Evolutionary conservation across 1,140 invertebrate species (phyloP), one percentile per base, ranked within the genome.

Genomic region (Hormaphis cornu): DNA sequence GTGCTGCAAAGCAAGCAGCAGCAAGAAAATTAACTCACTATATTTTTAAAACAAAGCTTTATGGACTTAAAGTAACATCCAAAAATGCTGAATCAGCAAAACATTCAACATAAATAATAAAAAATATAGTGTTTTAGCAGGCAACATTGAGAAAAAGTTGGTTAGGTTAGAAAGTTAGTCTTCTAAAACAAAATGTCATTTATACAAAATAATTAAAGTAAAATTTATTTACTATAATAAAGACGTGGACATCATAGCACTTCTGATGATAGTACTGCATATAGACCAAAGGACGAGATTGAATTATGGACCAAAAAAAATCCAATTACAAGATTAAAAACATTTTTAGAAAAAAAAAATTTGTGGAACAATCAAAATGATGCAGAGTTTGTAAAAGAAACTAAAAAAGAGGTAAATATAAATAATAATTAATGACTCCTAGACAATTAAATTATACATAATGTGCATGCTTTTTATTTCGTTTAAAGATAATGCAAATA

Each of bases 231-330:
- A n/a, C n/a, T n/a, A n/a, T n/a, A n/a, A n/a, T n/a, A n/a, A n/a
- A 93, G 97, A 76, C 84, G 97, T 71, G 93, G 97, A 0, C 95
- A 99, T 78, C 97, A 99, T 77, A 97, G 94, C 58, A 99, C 97
- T 1, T 99, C 97, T 1, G 97, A 99, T 77, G 97, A 99, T 78
- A 97, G 95, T 77, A 91, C 88, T 33, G 93, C 93, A 0, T 99
- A 99, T 77, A 82, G 97, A 76, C 86, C 90, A 1, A 79, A 85
- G 0, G 87, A 93, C 73, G 95, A 98, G 82, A 88, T 96, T 54
- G 78, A 87, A 46, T 80, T 85, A 70, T 98, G 95, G 93, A 81
- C 86, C 71, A 80, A 82, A 70, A 86, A 86, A 61, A 87, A 89
- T 75, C 96, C 97, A 1, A 89, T 97, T 33, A 78, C 81, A 0